Percentiles rank a stretch among this genome's conserved stretches.
These are phyloP conservation scores for Hoplodrina ambigua DNA, from an alignment of 2,888 invertebrate genomes.

Conservation along the genomic window DNA sequence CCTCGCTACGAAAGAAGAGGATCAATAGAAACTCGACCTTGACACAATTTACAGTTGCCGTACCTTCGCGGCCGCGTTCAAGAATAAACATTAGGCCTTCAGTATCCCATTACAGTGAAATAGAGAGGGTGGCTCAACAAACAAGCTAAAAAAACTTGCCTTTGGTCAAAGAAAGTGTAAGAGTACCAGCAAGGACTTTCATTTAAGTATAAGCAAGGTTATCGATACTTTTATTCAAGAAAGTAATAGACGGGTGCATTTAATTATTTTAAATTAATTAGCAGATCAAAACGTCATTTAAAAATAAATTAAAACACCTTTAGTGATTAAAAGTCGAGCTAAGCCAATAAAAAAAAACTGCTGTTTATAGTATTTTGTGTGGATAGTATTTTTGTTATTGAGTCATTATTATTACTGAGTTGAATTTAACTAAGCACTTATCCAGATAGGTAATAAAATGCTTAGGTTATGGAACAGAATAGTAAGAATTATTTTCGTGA, in stretches of 20 bases:
- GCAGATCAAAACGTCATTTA: not conserved
- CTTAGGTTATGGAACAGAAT: too few species aligned
- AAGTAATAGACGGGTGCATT: not conserved
- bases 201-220: conserved; percentile 13
- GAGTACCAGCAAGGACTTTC: conserved; percentile 1
- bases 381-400: not conserved
- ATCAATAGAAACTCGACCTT: conserved; percentile 88
- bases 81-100: conserved; percentile 85
- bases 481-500: too few species aligned
- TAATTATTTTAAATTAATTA: not conserved
- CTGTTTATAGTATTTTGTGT: not conserved
- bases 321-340: not conserved
- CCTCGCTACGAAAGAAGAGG: conserved; percentile 83
- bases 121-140: conserved; percentile 70
- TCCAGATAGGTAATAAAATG: too few species aligned
- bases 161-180: conserved; percentile 36
- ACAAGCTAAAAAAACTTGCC: conserved; percentile 69
- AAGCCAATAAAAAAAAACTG: not conserved
- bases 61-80: conserved; percentile 79
- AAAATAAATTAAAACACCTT: not conserved
- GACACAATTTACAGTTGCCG: conserved; percentile 87
- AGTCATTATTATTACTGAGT: too few species aligned
- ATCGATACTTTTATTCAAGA: not conserved
- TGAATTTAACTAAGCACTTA: too few species aligned
- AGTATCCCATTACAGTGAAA: conserved; percentile 74